phyloP scores from a whole-genome alignment of 2,797 vertebrate genomes.

The Cyprinella venusta region DNA sequence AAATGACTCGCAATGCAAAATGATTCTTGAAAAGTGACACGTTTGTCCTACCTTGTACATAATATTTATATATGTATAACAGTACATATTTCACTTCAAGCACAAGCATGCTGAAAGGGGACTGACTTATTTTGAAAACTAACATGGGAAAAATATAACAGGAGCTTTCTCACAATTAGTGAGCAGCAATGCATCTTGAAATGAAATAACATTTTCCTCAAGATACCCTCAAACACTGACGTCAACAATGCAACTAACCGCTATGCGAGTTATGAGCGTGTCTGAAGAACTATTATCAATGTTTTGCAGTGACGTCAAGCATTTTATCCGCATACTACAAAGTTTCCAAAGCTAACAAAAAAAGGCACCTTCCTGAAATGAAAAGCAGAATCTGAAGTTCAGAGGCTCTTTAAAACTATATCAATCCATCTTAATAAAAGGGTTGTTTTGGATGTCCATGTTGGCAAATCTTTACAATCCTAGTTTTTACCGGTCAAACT shows the following conservation, averaged over 20 bases:
- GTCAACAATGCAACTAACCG: neutral
- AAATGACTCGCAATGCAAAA: slow-evolving; percentile 62
- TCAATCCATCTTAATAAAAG: slow-evolving; percentile 11
- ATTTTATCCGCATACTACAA: neutral
- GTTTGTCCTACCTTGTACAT: slow-evolving; percentile 72
- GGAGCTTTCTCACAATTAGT: slow-evolving; percentile 12
- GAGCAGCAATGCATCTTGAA: slow-evolving; percentile 23
- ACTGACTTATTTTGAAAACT: neutral
- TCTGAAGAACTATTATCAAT: neutral
- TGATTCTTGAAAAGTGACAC: slow-evolving; percentile 70
- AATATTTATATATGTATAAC: slow-evolving; percentile 79
- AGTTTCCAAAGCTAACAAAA: slow-evolving; percentile 1
- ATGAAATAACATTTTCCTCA: slow-evolving; percentile 4
- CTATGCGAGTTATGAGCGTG: neutral
- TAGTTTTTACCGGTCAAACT: neutral
- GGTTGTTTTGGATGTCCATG: slow-evolving; percentile 8
- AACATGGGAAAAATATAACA: neutral
- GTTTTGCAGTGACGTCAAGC: slow-evolving; percentile 3
- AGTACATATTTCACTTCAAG: slow-evolving; percentile 74
- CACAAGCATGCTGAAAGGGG: slow-evolving; percentile 79
- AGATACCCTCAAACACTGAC: neutral
- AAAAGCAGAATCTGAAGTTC: neutral
- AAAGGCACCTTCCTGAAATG: slow-evolving; percentile 30
- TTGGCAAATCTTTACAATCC: slow-evolving; percentile 26
- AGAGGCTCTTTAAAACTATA: neutral